These are phyloP conservation scores for Puffinus mauretanicus DNA, from an alignment of 2,113 vertebrate genomes.

Conservation along the genomic window DNA sequence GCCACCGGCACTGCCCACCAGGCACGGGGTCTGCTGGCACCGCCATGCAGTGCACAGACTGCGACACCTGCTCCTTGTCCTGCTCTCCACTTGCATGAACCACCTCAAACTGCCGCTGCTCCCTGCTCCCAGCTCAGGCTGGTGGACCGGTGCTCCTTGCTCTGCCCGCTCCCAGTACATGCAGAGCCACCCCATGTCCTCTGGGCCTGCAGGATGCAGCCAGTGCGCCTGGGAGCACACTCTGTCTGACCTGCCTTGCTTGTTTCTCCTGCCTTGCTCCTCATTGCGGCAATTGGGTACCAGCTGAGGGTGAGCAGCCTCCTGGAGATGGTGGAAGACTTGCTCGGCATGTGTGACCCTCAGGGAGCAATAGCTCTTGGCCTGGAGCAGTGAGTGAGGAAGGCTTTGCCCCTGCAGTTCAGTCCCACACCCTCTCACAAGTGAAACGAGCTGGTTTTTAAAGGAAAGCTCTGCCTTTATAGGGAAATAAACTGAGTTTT, in stretches of 20 bases:
- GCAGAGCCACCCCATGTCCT: not conserved
- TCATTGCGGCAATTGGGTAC: not conserved
- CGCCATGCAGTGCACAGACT: not conserved
- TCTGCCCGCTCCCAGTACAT: not conserved
- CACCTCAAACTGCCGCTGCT: not conserved
- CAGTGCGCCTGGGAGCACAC: rapidly evolving
- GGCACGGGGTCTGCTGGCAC: not conserved
- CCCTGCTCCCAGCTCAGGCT: not conserved
- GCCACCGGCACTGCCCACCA: not conserved
- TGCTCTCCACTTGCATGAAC: not conserved
- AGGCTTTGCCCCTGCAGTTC: not conserved
- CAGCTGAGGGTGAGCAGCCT: not conserved
- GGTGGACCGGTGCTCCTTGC: rapidly evolving
- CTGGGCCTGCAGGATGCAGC: not conserved
- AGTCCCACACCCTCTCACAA: not conserved
- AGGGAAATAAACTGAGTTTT: slow-evolving; percentile 45
- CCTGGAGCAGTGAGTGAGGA: not conserved
- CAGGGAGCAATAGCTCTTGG: not conserved
- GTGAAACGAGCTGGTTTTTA: not conserved
- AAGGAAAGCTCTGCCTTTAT: slow-evolving; percentile 22
- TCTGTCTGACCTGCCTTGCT: not conserved
- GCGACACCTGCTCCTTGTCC: not conserved
- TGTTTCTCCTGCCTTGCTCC: not conserved
- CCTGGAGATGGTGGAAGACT: not conserved
- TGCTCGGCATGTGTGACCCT: rapidly evolving